A percentile compares a stretch with the other conserved stretches of the same genome.
phyloP scores from a whole-genome alignment of 2,113 vertebrate genomes.

The Varanus salvator region DNA sequence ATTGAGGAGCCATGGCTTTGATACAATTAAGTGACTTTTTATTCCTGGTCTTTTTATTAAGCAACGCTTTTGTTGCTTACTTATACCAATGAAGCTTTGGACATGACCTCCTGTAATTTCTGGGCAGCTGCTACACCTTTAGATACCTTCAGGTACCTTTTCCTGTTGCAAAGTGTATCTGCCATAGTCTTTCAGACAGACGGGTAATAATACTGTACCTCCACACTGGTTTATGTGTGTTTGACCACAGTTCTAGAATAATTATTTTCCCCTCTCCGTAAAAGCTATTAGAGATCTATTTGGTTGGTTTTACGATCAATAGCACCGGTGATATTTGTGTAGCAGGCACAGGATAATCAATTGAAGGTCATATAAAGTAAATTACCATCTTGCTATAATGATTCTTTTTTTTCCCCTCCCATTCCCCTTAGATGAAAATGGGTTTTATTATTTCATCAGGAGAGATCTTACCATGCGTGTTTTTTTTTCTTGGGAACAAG shows the following conservation, averaged over 20 bases:
- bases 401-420: conserved; percentile 82
- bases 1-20: conserved; percentile 41
- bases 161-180: conserved; percentile 66
- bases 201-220: conserved; percentile 86
- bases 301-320: conserved; percentile 91
- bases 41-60: conserved; percentile 78
- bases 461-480: conserved; percentile 65
- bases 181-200: conserved; percentile 76
- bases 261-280: conserved; percentile 87
- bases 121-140: conserved; percentile 75
- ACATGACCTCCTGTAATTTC: conserved; percentile 76
- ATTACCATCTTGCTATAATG: conserved; percentile 89
- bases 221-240: conserved; percentile 85
- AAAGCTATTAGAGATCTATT: conserved; percentile 92
- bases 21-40: conserved; percentile 65
- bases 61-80: conserved; percentile 65
- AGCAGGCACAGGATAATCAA: conserved; percentile 89
- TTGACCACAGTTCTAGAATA: conserved; percentile 85
- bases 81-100: conserved; percentile 79
- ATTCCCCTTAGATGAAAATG: conserved; percentile 80
- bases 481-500: conserved; percentile 47
- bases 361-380: conserved; percentile 92
- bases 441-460: conserved; percentile 89
- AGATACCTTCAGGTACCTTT: conserved; percentile 62
- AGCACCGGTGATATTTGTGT: conserved; percentile 93